Evolutionary conservation across 1,140 invertebrate species (phyloP).

Genomic region (Diprion similis): DNA sequence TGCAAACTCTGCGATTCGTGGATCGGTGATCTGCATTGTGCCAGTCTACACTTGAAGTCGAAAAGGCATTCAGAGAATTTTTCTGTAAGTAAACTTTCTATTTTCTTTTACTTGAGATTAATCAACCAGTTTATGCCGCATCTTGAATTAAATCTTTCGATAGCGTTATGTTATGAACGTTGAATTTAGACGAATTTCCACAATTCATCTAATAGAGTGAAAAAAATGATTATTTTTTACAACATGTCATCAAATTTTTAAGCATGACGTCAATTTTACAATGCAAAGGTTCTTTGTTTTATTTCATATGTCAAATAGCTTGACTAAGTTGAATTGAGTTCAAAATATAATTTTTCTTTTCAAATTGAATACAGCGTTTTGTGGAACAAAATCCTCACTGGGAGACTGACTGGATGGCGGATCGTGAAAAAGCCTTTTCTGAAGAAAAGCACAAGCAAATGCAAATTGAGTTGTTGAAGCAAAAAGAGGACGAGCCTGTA

Average conservation of each 20-base stretch:
- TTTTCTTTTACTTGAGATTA: neutral
- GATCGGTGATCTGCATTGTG: slow-evolving; percentile 87
- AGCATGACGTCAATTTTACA: neutral
- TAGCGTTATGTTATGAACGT: too few relatives aligned
- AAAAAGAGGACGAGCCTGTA: slow-evolving; percentile 54
- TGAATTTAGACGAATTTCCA: slow-evolving; percentile 18
- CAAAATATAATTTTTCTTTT: slow-evolving; percentile 29
- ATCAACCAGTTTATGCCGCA: too few relatives aligned
- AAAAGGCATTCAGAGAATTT: slow-evolving; percentile 79
- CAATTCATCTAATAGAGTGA: slow-evolving; percentile 18
- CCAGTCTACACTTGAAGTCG: slow-evolving; percentile 82
- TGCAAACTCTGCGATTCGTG: slow-evolving; percentile 85
- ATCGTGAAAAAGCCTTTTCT: slow-evolving; percentile 76
- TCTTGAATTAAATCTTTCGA: too few relatives aligned
- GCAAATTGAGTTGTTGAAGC: slow-evolving; percentile 54
- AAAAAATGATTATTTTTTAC: slow-evolving; percentile 21
- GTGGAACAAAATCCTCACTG: slow-evolving; percentile 83
- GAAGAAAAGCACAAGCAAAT: slow-evolving; percentile 58
- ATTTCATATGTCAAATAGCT: neutral
- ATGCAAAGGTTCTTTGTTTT: neutral
- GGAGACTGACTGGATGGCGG: slow-evolving; percentile 84
- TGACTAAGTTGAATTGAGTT: neutral
- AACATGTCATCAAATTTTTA: neutral
- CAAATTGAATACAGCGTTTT: slow-evolving; percentile 66
- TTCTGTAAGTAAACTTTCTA: slow-evolving; percentile 66